phyloP scores from a whole-genome alignment of 2,888 invertebrate genomes.

The Agrotis segetum region DNA sequence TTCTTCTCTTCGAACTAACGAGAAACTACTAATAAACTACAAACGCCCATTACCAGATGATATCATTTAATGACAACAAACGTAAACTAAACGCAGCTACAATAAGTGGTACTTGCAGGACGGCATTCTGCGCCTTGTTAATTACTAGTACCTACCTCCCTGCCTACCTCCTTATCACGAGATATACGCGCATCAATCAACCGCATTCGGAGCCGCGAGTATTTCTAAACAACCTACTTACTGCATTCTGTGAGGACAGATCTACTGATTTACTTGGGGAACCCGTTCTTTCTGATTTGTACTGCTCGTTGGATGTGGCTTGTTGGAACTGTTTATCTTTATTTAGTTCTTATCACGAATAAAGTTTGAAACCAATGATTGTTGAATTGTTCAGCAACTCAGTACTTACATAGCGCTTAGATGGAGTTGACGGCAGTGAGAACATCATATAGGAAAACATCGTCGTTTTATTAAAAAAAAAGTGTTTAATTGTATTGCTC shows the following conservation, averaged over 20 bases:
- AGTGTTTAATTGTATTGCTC: too few species aligned
- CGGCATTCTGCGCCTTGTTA: conserved; percentile 53
- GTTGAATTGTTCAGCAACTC: too few species aligned
- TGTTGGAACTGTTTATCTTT: conserved; percentile 12
- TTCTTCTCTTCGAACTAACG: neutral
- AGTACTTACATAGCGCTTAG: too few species aligned
- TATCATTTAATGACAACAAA: conserved; percentile 42
- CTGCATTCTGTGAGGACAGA: conserved; percentile 59
- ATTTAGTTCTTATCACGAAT: neutral
- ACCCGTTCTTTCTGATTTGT: conserved; percentile 49
- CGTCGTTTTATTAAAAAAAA: too few species aligned
- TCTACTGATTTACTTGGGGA: conserved; percentile 56
- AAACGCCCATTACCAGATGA: conserved; percentile 10
- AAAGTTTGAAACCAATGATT: too few species aligned
- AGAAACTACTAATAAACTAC: neutral
- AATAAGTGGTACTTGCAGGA: conserved; percentile 30
- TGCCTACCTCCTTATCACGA: conserved; percentile 43
- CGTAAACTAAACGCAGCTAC: conserved; percentile 28
- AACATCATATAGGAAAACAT: too few species aligned
- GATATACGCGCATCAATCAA: conserved; percentile 59
- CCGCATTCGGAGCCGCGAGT: conserved; percentile 50
- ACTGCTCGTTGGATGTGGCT: conserved; percentile 12
- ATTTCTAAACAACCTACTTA: conserved; percentile 64
- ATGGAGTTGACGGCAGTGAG: too few species aligned
- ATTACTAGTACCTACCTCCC: conserved; percentile 30